Conservation (phyloP, 2,113 vertebrate genomes). For the Toxostoma redivivum region DNA sequence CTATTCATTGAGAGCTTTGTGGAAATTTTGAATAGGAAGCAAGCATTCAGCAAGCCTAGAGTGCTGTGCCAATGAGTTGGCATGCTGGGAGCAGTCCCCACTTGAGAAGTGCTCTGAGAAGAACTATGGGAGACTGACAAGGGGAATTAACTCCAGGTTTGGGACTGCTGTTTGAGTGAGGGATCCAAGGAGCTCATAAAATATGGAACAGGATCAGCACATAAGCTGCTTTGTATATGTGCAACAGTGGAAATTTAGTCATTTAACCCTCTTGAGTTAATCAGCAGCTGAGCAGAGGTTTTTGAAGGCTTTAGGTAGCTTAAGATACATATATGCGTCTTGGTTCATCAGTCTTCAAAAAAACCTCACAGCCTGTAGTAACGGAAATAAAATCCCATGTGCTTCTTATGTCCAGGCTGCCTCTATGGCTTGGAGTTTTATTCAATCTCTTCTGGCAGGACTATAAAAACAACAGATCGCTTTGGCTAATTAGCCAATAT, state of each 20-base stretch:
- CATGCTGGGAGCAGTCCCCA: not conserved
- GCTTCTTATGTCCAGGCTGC: not conserved
- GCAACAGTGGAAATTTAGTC: conserved; percentile 46
- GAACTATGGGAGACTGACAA: conserved; percentile 14
- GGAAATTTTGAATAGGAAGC: not conserved
- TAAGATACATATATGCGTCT: conserved; percentile 4
- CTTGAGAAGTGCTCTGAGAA: not conserved
- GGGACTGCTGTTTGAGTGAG: not conserved
- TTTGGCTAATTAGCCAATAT: conserved; percentile 15
- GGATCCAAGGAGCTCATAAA: conserved; percentile 44
- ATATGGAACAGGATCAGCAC: conserved; percentile 53
- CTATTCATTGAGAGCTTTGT: conserved; percentile 4
- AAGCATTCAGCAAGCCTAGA: not conserved
- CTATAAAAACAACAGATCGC: conserved; percentile 3
- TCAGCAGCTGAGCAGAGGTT: conserved; percentile 35
- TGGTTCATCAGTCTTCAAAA: not conserved
- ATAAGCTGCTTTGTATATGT: conserved; percentile 46
- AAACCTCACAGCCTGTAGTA: not conserved
- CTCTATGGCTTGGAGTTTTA: not conserved
- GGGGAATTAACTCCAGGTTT: conserved; percentile 27
- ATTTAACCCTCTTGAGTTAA: conserved; percentile 50
- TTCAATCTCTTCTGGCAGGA: not conserved
- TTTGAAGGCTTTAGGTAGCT: conserved; percentile 36
- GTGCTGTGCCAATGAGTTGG: not conserved
- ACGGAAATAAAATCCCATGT: not conserved